Percentiles rank a stretch among this genome's conserved stretches.
Evolutionary conservation across 2,113 vertebrate species (phyloP).

Genomic region (Bubo blakistoni): DNA sequence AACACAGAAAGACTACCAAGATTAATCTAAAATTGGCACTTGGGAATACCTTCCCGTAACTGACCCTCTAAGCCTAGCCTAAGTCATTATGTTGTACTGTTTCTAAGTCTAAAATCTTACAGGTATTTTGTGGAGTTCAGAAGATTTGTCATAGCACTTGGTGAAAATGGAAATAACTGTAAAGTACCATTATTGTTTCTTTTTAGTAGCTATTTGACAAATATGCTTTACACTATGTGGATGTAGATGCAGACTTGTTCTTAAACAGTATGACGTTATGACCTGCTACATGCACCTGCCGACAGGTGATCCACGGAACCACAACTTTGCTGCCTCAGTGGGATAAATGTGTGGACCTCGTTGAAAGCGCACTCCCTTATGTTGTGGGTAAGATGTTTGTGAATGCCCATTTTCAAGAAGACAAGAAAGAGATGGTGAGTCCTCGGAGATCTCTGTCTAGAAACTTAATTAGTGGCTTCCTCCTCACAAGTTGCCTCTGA

Average conservation of each 20-base stretch:
- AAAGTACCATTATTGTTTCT: neutral
- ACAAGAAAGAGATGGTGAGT: conserved; percentile 94
- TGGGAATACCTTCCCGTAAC: neutral
- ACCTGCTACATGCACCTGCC: neutral
- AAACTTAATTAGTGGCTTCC: neutral
- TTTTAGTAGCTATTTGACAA: neutral
- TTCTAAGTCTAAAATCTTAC: neutral
- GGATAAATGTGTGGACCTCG: conserved; percentile 95
- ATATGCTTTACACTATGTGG: neutral
- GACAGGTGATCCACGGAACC: conserved; percentile 90
- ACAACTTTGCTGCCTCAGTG: conserved; percentile 90
- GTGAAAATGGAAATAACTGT: neutral
- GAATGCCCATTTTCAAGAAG: conserved; percentile 91
- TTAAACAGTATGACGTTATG: neutral
- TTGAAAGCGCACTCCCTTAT: conserved; percentile 87
- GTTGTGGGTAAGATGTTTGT: conserved; percentile 93
- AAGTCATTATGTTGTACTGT: neutral
- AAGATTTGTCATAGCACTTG: neutral
- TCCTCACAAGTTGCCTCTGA: neutral
- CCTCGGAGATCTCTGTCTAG: neutral
- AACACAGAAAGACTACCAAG: neutral
- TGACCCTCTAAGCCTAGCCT: neutral
- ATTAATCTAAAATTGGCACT: neutral
- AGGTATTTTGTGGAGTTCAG: neutral
- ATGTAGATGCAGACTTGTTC: neutral